phyloP scores from a whole-genome alignment of 2,888 invertebrate species.

The Ochlodes sylvanus region DNA sequence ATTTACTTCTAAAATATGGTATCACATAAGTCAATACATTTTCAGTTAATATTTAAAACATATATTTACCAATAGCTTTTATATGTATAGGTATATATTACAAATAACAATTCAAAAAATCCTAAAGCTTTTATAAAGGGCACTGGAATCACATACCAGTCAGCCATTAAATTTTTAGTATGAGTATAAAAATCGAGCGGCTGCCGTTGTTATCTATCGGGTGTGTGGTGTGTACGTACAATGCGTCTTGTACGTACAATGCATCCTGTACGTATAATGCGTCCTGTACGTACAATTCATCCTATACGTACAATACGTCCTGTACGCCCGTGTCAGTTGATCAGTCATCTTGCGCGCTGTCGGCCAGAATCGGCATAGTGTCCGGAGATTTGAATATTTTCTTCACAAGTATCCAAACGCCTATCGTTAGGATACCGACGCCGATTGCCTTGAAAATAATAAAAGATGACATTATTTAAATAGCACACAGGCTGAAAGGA shows the following conservation, averaged over 20 bases:
- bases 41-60: too few species aligned
- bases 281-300: not conserved
- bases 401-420: constrained; percentile 61
- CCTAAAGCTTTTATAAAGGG: too few species aligned
- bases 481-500: too few species aligned
- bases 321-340: constrained; percentile 4
- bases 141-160: too few species aligned
- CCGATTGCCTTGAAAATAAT: constrained; percentile 63
- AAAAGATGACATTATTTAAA: not conserved
- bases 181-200: too few species aligned
- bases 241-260: not conserved
- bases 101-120: too few species aligned
- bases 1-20: too few species aligned
- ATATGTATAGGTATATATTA: too few species aligned
- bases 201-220: too few species aligned
- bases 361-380: constrained; percentile 58
- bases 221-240: not conserved
- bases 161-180: too few species aligned
- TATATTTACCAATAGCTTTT: too few species aligned
- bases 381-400: constrained; percentile 60
- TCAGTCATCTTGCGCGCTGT: constrained; percentile 39
- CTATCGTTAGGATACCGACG: constrained; percentile 57
- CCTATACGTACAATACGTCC: not conserved
- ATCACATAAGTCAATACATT: too few species aligned
- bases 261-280: not conserved